phyloP scores from a whole-genome alignment of 2,113 vertebrate species.

The Tenrec ecaudatus region DNA sequence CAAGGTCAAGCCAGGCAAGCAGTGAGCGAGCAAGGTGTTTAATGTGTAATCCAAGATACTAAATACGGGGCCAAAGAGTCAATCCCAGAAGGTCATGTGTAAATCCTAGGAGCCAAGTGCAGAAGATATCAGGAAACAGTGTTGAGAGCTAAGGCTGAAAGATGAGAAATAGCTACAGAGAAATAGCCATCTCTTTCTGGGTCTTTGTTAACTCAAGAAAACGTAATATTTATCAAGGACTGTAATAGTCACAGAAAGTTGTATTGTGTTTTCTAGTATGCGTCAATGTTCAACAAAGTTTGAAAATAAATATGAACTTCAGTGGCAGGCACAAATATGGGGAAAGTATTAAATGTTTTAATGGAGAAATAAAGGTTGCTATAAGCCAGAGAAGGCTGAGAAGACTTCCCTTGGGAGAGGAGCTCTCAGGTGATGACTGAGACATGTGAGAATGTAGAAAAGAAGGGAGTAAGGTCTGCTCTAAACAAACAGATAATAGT shows the following conservation, averaged over 20 bases:
- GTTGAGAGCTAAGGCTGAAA: neutral
- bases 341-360: neutral
- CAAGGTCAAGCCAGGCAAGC: constrained; percentile 26
- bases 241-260: neutral
- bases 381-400: neutral
- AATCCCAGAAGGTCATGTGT: constrained; percentile 32
- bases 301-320: constrained; percentile 49
- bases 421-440: neutral
- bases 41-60: constrained; percentile 55
- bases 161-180: constrained; percentile 28
- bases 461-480: neutral
- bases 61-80: constrained; percentile 41
- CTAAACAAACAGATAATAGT: neutral
- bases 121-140: neutral
- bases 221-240: neutral
- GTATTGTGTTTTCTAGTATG: neutral
- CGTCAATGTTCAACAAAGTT: neutral
- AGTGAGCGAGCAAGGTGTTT: constrained; percentile 39
- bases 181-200: constrained; percentile 2
- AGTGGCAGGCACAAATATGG: neutral
- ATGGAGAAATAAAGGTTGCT: neutral
- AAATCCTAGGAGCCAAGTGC: constrained; percentile 54
- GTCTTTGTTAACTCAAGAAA: constrained; percentile 7
- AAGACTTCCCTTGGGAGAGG: neutral
- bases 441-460: neutral